Percentiles rank a stretch among this genome's conserved stretches.
These are phyloP conservation scores for Microcebus tavaratra DNA, from an alignment of 2,113 vertebrate species.

Conservation along the genomic window DNA sequence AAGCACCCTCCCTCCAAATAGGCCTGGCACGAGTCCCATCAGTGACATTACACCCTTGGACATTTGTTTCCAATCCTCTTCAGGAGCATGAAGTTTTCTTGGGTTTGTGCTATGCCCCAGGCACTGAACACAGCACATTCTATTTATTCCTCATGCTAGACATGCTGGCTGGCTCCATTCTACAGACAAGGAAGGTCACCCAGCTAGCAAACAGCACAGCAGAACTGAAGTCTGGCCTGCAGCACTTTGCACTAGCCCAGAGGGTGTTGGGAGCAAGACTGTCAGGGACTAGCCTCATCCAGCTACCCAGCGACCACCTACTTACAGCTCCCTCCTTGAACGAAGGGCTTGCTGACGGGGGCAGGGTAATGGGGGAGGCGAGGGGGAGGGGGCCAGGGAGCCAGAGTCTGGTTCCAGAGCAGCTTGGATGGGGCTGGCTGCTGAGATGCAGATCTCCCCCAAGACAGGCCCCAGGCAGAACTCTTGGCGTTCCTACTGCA, in stretches of 20 bases:
- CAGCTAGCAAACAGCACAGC: not conserved
- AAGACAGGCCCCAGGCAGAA: not conserved
- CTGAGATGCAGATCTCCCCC: not conserved
- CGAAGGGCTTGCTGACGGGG: not conserved
- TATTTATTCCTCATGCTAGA: not conserved
- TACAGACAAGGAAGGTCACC: not conserved
- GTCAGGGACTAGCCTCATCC: not conserved
- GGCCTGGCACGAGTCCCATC: not conserved
- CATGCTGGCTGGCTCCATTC: not conserved
- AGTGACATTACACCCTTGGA: not conserved
- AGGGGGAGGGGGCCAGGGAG: not conserved
- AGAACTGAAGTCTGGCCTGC: not conserved
- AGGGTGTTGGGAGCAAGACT: not conserved
- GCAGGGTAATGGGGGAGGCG: fast-evolving
- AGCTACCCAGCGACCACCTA: not conserved
- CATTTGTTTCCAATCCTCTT: not conserved
- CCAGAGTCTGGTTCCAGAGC: not conserved
- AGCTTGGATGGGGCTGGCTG: not conserved
- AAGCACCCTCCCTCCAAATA: not conserved
- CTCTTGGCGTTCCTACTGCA: not conserved
- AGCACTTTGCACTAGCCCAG: not conserved
- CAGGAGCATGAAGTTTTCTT: not conserved
- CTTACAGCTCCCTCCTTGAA: not conserved
- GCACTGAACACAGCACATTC: not conserved
- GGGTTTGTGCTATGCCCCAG: not conserved